Conservation (phyloP, 2,113 vertebrate species). For the Elephas maximus region DNA sequence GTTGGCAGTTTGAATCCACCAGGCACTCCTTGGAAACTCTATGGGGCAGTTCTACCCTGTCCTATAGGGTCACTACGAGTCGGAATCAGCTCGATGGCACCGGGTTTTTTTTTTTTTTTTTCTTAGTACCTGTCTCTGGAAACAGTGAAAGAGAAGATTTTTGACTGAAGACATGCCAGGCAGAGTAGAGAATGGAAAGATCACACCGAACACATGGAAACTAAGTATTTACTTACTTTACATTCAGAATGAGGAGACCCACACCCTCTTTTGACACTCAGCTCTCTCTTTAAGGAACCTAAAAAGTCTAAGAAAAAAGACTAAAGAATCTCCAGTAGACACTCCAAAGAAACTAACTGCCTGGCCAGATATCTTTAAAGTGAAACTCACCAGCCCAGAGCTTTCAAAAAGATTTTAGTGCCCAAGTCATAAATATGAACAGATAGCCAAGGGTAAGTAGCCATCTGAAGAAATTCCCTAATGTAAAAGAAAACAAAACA, state of each 20-base stretch:
- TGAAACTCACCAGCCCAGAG: background rate
- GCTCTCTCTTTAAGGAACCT: background rate
- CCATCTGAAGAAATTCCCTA: background rate
- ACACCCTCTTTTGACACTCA: background rate
- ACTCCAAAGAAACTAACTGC: background rate
- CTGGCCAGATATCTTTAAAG: background rate
- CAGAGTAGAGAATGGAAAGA: background rate
- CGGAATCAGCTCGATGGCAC: too few relatives aligned
- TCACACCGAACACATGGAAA: background rate
- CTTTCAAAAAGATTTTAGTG: background rate
- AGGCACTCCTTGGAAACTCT: too few relatives aligned
- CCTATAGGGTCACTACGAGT: too few relatives aligned
- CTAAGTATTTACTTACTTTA: background rate
- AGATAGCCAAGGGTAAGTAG: background rate
- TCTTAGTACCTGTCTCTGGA: background rate
- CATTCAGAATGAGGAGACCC: background rate
- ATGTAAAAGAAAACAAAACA: background rate
- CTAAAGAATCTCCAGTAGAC: background rate
- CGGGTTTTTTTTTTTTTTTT: too few relatives aligned
- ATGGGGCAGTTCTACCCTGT: too few relatives aligned
- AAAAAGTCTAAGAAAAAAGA: background rate
- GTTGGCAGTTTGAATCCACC: too few relatives aligned
- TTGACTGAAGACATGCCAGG: background rate
- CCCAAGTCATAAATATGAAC: background rate
- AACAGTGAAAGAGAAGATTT: background rate